Evolutionary conservation across 1,140 invertebrate genomes (phyloP), one percentile per base, ranked within the genome.

Genomic region (Zaprionus africanus): DNA sequence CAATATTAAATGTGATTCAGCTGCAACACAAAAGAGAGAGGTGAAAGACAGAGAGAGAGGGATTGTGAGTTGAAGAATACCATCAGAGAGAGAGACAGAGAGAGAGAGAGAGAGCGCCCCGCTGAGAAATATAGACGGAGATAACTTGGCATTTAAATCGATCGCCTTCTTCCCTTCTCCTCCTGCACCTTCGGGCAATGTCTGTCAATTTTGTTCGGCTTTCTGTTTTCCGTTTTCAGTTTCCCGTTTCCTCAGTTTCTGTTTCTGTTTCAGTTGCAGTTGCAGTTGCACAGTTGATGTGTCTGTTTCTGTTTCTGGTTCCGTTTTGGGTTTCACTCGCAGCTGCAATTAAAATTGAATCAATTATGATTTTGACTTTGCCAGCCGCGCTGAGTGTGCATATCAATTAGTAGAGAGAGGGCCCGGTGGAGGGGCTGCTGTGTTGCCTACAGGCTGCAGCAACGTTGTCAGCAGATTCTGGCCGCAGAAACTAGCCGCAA

Each of bases 341-440:
- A 83, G 76, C 79, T 67, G 68, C 82, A 86, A 86, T 86, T 86
- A 86, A 86, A 86, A 87, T 81, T 87, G 83, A 86, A 86, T 86
- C 82, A 86, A 86, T 86, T 87, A 86, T 86, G 82, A 86, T 76
- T 85, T 82, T 86, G 82, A 75, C 82, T 86, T 86, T 68, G 76
- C 51, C 82, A 51, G 78, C 72, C 64, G 66, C 63, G 38, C 61
- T 69, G 68, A 84, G 70, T 84, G 66, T 84, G 81, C 70, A 80
- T 63, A 57, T 66, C 60, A 69, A 69, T 56, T 59, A 81, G 77
- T n/a, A 17, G 5, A 41, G 12, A 38, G 38, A 12, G 28, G 7
- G 28, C 28, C 28, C 26, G 26, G 26, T 28, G 26, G 26, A 28
- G 38, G n/a, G 13, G 24, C 28, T 12, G 5, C 43, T 36, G 2